These are phyloP conservation scores for Phrynocephalus forsythii DNA, from an alignment of 2,797 vertebrate species.

Conservation along the genomic window DNA sequence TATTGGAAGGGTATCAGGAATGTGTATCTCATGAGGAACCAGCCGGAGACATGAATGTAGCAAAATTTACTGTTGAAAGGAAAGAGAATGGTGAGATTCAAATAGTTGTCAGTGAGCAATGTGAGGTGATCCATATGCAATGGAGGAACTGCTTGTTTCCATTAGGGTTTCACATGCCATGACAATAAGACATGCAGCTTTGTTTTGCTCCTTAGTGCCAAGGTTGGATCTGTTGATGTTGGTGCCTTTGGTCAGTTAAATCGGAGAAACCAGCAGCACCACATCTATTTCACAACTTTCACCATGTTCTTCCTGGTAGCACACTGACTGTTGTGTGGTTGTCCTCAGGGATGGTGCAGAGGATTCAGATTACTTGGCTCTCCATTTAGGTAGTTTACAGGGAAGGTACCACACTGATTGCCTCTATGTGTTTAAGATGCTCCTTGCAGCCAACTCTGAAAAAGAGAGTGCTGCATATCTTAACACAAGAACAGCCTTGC, in stretches of 20 bases:
- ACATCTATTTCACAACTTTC: not conserved
- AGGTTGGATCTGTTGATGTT: not conserved
- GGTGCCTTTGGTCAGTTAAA: not conserved
- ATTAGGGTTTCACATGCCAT: not conserved
- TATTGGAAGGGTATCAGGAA: not conserved
- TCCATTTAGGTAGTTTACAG: not conserved
- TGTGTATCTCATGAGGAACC: not conserved
- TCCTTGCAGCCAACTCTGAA: not conserved
- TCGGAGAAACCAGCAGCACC: not conserved
- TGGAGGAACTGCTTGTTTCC: not conserved
- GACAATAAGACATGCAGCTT: not conserved
- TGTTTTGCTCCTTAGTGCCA: not conserved
- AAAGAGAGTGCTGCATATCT: not conserved
- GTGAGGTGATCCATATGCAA: not conserved
- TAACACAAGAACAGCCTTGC: no score
- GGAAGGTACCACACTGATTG: not conserved
- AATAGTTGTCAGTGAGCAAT: not conserved
- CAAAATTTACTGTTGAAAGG: slow-evolving; percentile 34
- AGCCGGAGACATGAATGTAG: fast-evolving
- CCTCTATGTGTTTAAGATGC: not conserved
- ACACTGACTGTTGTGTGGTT: not conserved
- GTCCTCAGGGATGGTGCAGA: not conserved
- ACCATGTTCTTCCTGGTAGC: not conserved
- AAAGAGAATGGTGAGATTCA: slow-evolving; percentile 53
- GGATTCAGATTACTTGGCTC: not conserved